Evolutionary conservation across 2,113 vertebrate genomes (phyloP), one percentile per base, ranked within the genome.

Genomic region (Panthera uncia): DNA sequence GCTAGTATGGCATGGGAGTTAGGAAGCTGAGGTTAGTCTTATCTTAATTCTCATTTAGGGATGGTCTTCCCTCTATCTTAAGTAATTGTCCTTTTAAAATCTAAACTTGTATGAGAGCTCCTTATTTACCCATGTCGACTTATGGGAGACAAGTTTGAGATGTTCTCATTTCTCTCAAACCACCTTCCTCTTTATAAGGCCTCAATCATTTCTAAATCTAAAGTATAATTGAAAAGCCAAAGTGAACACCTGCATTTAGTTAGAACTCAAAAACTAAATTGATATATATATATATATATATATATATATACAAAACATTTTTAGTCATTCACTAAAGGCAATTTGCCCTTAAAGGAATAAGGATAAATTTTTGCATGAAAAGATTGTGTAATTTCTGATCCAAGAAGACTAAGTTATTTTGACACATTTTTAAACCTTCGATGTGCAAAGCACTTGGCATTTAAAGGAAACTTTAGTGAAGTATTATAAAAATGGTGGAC

Each of bases 251-350:
- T 97, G 33, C 8, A 50, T 89, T 95, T 91, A 91, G 84, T 91
- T 97, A 97, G 45, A 89, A 93, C 38, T 94, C 80, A 68, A 81
- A 94, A 88, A 79, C 31, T 96, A 96, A 96, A 92, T 61, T 96
- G 78, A 65, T 92, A 63, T 84, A 36, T 36, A 36, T 36, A 36
- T 36, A 36, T 36, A 65, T 92, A 63, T 84, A 36, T 36, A 36
- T 36, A 36, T 36, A 36, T 36, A 36, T 36, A 92, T 80, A 84
- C 33, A 92, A 41, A 94, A 91, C 81, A 82, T 66, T 88, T 76
- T 79, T 61, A 83, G 78, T 91, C 41, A 66, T 96, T 97, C 71
- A 82, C 97, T 98, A 94, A 91, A 86, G 19, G 25, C 12, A 94
- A 73, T 91, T 97, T 95, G 29, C 52, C 86, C 95, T 96, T 94